These are phyloP conservation scores for Aurelia sp. DNA, from an alignment of 30 jellyfish, hydroid and myxozoan genomes.

Conservation along the genomic window DNA sequence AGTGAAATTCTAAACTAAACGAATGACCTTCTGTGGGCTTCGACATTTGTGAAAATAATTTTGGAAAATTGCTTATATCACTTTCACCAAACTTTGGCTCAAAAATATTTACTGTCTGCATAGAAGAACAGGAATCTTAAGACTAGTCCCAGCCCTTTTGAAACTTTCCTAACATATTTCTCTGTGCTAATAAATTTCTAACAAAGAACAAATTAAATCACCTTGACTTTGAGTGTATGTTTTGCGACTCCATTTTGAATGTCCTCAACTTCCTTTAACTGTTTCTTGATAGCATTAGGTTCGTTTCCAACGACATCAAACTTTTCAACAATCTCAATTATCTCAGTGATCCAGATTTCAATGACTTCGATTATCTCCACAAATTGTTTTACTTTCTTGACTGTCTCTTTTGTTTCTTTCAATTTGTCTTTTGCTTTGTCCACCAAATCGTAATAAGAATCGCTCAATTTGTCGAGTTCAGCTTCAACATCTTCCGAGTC, in stretches of 20 bases:
- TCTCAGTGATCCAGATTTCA: constrained; percentile 85
- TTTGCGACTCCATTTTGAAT: constrained; percentile 27
- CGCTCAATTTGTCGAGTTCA: constrained; percentile 91
- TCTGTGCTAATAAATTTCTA: no score
- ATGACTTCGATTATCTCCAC: constrained; percentile 72
- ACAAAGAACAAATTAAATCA: not conserved
- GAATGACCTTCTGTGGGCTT: no score
- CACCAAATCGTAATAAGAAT: constrained; percentile 74
- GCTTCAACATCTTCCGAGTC: constrained; percentile 84
- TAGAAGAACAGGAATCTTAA: no score
- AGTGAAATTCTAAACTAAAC: no score
- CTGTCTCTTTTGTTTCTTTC: constrained; percentile 61
- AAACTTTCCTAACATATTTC: no score
- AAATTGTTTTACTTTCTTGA: constrained; percentile 70
- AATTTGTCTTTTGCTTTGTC: constrained; percentile 82
- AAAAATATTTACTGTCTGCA: no score
- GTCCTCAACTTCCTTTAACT: constrained; percentile 70
- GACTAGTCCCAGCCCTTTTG: no score
- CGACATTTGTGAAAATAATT: no score
- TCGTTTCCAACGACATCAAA: constrained; percentile 56
- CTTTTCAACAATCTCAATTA: not conserved
- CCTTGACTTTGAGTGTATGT: constrained; percentile 43
- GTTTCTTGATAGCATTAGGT: constrained; percentile 76
- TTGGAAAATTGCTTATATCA: no score
- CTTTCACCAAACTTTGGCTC: no score